phyloP scores from a whole-genome alignment of 1,140 invertebrate species.

The Drosophila arizonae region DNA sequence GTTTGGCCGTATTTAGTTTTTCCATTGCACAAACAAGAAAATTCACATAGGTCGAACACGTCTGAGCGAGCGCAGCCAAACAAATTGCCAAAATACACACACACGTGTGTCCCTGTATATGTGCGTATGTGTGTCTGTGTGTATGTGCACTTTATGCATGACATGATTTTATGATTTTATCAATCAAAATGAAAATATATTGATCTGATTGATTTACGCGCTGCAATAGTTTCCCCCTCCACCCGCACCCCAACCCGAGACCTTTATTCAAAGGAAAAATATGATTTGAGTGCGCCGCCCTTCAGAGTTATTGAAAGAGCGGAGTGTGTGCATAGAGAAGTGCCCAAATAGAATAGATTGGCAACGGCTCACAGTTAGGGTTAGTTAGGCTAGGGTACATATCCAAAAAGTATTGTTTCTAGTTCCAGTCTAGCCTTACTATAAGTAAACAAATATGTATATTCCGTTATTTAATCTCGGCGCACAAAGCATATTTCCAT shows the following conservation, averaged over 20 bases:
- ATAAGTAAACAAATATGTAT: too few relatives aligned
- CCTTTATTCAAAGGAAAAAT: not conserved
- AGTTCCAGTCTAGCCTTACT: too few relatives aligned
- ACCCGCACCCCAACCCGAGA: not conserved
- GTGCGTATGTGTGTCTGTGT: not conserved
- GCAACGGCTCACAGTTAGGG: too few relatives aligned
- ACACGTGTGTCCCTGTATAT: not conserved
- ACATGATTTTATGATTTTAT: constrained; percentile 58
- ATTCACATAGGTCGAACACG: constrained; percentile 34
- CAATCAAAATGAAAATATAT: constrained; percentile 55
- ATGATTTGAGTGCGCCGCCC: constrained; percentile 7
- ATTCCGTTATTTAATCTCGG: too few relatives aligned
- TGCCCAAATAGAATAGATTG: too few relatives aligned
- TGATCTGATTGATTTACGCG: constrained; percentile 59
- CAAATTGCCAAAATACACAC: constrained; percentile 28
- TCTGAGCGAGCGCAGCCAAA: constrained; percentile 29
- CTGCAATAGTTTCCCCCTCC: constrained; percentile 5
- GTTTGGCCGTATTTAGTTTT: constrained; percentile 26
- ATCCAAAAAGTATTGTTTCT: too few relatives aligned
- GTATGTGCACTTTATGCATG: constrained; percentile 36
- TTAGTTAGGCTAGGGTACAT: too few relatives aligned
- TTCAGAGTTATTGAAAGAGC: constrained; percentile 40
- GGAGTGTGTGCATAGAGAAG: not conserved
- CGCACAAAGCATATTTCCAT: not conserved
- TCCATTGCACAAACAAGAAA: constrained; percentile 29